phyloP scores from a whole-genome alignment of 2,888 invertebrate genomes.

The Salticus scenicus region DNA sequence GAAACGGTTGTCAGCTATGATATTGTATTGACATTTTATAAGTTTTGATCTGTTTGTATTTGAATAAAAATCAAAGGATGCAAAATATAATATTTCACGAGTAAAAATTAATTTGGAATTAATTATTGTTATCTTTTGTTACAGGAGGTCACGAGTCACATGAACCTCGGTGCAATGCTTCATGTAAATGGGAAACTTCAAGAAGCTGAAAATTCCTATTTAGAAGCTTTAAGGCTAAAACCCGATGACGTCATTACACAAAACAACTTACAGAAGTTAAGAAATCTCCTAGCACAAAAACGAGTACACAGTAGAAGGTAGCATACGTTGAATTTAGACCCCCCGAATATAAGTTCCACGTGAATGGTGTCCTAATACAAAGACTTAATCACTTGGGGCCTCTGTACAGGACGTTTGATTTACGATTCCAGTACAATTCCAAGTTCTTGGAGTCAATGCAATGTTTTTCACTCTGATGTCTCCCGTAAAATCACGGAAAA shows the following conservation, averaged over 20 bases:
- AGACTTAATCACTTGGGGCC: not conserved
- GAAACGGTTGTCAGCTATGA: too few species aligned
- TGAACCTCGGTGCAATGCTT: conserved; percentile 95
- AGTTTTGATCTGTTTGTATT: too few species aligned
- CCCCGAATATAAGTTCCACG: not conserved
- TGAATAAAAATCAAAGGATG: too few species aligned
- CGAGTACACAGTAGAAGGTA: conserved; percentile 40
- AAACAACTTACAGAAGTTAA: conserved; percentile 88
- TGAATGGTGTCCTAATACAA: not conserved
- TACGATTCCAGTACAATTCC: too few species aligned
- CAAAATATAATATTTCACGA: too few species aligned
- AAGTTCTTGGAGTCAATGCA: too few species aligned
- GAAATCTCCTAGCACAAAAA: conserved; percentile 77
- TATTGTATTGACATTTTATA: too few species aligned
- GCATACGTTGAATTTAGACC: not conserved
- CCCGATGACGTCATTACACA: conserved; percentile 92
- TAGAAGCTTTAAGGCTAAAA: conserved; percentile 88
- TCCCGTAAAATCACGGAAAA: not conserved
- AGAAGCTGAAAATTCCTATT: conserved; percentile 90
- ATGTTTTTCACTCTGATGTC: too few species aligned
- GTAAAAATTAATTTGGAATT: too few species aligned
- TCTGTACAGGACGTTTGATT: not conserved
- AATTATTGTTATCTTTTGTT: too few species aligned
- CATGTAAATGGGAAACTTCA: conserved; percentile 93
- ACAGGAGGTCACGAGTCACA: conserved; percentile 92